Evolutionary conservation across 2,113 vertebrate species (phyloP), one percentile per base, ranked within the genome.

Genomic region (Alethe diademata): DNA sequence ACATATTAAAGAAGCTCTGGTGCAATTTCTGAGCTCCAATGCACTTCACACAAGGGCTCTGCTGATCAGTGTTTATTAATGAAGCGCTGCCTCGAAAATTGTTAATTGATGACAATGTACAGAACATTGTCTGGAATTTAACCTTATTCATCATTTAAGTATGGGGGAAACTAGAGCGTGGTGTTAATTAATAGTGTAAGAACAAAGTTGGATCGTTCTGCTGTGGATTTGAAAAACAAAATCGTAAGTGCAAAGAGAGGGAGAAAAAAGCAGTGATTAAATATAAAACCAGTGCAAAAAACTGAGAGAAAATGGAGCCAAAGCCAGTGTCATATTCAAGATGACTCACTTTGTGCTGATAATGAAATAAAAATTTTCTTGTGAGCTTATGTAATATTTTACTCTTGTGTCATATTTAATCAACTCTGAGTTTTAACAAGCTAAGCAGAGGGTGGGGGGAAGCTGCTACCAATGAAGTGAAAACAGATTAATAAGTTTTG

Each of bases 71-170:
- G 97, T 96, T 97, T 97, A 98, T 98, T 98, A 98, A 98, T 97
- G 97, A 98, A 97, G 96, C 47, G 0, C 96, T 97, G 95, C 97
- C 95, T 97, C 14, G 11, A 97, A 98, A 98, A 98, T 98, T 98
- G 98, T 95, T 98, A 98, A 98, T 98, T 98, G 97, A 98, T 98
- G 97, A 97, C 96, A 95, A 97, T 82, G 95, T 92, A 96, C 78
- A 95, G 97, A 97, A 98, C 54, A 92, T 97, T 98, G 98, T 97
- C 97, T 97, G 95, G 96, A 97, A 97, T 98, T 98, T 98, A 98
- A 98, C 98, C 98, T 98, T 98, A 98, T 98, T 98, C 97, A 97
- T 98, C 97, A 98, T 97, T 97, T 97, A 96, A 98, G 97, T 96
- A 96, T 96, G 96, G 97, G 95, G 96, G 96, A 98, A 96, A 96